phyloP scores from a whole-genome alignment of 2,797 vertebrate species.

The Parambassis ranga region DNA sequence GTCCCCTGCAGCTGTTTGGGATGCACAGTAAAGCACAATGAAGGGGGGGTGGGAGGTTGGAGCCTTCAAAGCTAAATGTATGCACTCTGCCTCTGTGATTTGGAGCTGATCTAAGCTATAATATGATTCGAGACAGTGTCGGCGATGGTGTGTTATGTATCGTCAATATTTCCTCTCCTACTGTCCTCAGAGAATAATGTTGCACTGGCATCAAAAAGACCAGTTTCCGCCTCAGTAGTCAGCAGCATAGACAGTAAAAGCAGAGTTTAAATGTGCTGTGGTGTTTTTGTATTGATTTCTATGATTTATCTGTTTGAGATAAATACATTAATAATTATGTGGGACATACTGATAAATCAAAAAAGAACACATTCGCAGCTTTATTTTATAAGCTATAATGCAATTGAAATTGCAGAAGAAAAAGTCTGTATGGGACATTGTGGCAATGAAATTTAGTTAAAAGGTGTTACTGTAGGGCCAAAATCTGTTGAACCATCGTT shows the following conservation, averaged over 20 bases:
- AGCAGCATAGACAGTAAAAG: not conserved
- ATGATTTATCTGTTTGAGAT: not conserved
- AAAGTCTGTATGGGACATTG: too few relatives aligned
- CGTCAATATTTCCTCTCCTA: not conserved
- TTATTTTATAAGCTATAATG: too few relatives aligned
- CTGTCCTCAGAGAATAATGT: not conserved
- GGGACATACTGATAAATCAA: not conserved
- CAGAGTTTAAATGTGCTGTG: not conserved
- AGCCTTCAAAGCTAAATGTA: too few relatives aligned
- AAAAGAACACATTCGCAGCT: not conserved
- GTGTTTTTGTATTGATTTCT: not conserved
- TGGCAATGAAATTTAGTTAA: too few relatives aligned
- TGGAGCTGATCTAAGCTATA: constrained; percentile 14
- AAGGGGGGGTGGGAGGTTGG: not conserved
- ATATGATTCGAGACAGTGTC: constrained; percentile 14
- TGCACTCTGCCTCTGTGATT: too few relatives aligned
- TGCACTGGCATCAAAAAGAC: not conserved
- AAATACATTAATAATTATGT: not conserved
- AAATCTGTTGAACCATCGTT: too few relatives aligned
- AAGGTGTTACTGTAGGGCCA: too few relatives aligned
- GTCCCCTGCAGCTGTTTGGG: constrained; percentile 39
- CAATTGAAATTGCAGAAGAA: too few relatives aligned
- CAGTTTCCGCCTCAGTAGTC: constrained; percentile 6
- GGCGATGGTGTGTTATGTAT: constrained; percentile 2
- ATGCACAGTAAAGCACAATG: not conserved